These are phyloP conservation scores for Xyrauchen texanus DNA, from an alignment of 2,113 vertebrate species.

Conservation along the genomic window DNA sequence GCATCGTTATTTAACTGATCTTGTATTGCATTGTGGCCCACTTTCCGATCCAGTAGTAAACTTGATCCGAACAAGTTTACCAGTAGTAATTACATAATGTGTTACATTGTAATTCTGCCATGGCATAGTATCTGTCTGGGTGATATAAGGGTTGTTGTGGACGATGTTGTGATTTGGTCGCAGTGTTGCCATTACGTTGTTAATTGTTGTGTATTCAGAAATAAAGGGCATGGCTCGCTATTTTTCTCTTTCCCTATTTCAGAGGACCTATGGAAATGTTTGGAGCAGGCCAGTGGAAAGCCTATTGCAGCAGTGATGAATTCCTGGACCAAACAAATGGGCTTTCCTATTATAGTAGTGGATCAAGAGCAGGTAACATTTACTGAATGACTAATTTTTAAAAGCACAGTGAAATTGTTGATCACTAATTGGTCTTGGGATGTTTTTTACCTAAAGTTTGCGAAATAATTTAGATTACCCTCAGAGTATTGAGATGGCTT, in stretches of 20 bases:
- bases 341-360: conserved; percentile 93
- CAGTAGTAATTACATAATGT: too few relatives aligned
- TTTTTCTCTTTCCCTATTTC: conserved; percentile 50
- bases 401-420: not conserved
- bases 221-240: not conserved
- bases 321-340: conserved; percentile 99
- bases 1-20: too few relatives aligned
- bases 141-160: too few relatives aligned
- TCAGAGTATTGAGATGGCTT: not conserved
- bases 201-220: conserved; percentile 27
- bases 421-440: not conserved
- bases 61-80: too few relatives aligned
- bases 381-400: not conserved
- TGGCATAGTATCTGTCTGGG: too few relatives aligned
- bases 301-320: conserved; percentile 94
- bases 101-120: too few relatives aligned
- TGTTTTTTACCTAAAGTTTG: not conserved
- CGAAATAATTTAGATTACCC: too few relatives aligned
- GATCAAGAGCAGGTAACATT: conserved; percentile 88
- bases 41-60: too few relatives aligned
- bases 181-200: conserved; percentile 6
- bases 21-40: too few relatives aligned
- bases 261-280: conserved; percentile 98
- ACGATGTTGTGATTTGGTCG: not conserved
- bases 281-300: conserved; percentile 93